Percentiles rank a stretch among this genome's conserved stretches.
Evolutionary conservation across 2,888 invertebrate genomes (phyloP).

Genomic region (Leptinotarsa haldemani): DNA sequence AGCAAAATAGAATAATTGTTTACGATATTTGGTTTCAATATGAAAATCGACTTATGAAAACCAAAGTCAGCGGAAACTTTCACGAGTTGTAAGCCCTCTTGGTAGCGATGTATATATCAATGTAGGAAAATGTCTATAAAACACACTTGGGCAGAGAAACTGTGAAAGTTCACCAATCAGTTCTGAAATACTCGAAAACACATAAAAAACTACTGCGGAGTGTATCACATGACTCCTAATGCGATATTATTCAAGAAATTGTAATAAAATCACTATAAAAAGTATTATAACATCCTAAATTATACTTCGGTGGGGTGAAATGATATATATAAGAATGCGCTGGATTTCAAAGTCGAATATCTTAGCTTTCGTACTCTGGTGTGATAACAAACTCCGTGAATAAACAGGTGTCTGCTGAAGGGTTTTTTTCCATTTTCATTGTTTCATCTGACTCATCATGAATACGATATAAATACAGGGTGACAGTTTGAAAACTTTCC

Average conservation of each 20-base stretch:
- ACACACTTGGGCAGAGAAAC: conserved; percentile 45
- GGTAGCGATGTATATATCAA: conserved; percentile 30
- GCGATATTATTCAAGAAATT: conserved; percentile 32
- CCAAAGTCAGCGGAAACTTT: conserved; percentile 44
- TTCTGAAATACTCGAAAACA: conserved; percentile 39
- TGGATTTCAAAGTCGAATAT: conserved; percentile 26
- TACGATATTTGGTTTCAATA: conserved; percentile 32
- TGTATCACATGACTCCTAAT: conserved; percentile 33
- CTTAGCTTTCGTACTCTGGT: conserved; percentile 1
- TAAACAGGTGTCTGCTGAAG: background rate
- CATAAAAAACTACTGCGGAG: conserved; percentile 36
- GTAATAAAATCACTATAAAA: conserved; percentile 34
- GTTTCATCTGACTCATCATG: too few relatives aligned
- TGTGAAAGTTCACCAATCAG: conserved; percentile 34
- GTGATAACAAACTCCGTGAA: background rate
- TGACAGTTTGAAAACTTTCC: too few relatives aligned
- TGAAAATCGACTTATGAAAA: conserved; percentile 42
- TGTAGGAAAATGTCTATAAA: conserved; percentile 45
- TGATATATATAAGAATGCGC: conserved; percentile 27
- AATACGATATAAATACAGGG: too few relatives aligned
- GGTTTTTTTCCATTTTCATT: background rate
- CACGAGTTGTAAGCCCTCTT: conserved; percentile 5
- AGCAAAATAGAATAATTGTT: conserved; percentile 23
- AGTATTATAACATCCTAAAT: conserved; percentile 28
- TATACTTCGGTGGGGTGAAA: conserved; percentile 23